phyloP scores from a whole-genome alignment of 2,888 invertebrate species.

The Helicoverpa assulta region DNA sequence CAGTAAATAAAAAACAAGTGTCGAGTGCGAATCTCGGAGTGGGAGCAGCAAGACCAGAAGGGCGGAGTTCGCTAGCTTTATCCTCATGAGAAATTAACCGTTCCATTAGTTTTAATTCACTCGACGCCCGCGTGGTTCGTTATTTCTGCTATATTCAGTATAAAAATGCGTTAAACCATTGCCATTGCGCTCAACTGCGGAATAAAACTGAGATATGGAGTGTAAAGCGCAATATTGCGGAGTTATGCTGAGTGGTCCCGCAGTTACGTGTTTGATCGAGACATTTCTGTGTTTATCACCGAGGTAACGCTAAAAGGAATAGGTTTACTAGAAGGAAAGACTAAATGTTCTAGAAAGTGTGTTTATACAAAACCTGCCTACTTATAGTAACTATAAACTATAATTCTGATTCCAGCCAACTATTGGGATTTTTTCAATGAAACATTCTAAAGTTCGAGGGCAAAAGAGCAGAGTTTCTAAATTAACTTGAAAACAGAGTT shows the following conservation, averaged over 20 bases:
- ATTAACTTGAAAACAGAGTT: too few species aligned
- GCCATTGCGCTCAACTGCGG: slow-evolving; percentile 72
- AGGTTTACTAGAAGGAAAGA: slow-evolving; percentile 5
- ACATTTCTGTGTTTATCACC: slow-evolving; percentile 45
- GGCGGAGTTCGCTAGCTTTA: slow-evolving; percentile 79
- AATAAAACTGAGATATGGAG: slow-evolving; percentile 76
- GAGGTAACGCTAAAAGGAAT: slow-evolving; percentile 28
- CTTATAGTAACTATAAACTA: too few species aligned
- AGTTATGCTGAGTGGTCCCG: slow-evolving; percentile 58
- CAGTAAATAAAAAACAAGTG: slow-evolving; percentile 59
- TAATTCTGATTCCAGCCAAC: too few species aligned
- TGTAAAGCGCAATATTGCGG: slow-evolving; percentile 68
- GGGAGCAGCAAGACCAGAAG: slow-evolving; percentile 70
- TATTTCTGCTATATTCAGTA: slow-evolving; percentile 83
- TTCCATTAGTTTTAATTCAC: slow-evolving; percentile 90
- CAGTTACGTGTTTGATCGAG: slow-evolving; percentile 51
- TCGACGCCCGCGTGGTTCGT: slow-evolving; percentile 82
- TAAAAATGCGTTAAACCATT: slow-evolving; percentile 83
- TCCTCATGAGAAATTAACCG: slow-evolving; percentile 90
- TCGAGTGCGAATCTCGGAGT: slow-evolving; percentile 55
- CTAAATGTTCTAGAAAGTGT: slow-evolving; percentile 5
- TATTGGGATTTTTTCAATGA: too few species aligned
- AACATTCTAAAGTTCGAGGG: too few species aligned
- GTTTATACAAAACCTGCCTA: background rate
- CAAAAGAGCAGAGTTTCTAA: too few species aligned